These are phyloP conservation scores for Paramormyrops hopkinsi DNA, from an alignment of 2,797 vertebrate genomes.

Conservation along the genomic window DNA sequence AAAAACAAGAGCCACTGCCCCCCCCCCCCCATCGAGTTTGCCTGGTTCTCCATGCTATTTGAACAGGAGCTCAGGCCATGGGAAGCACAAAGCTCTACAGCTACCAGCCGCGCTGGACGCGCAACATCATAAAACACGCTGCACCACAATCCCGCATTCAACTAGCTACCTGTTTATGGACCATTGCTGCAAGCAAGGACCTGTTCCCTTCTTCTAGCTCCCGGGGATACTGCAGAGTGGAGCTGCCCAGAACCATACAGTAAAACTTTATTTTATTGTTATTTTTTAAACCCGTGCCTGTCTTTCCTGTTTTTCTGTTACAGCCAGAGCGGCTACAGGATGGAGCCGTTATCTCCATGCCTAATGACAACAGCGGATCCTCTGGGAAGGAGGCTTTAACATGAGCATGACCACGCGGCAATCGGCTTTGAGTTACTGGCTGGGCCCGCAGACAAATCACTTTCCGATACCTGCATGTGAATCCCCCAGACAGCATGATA, in stretches of 20 bases:
- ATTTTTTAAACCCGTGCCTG: slow-evolving; percentile 51
- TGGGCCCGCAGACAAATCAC: background rate
- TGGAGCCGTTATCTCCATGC: slow-evolving; percentile 67
- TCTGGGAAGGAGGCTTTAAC: slow-evolving; percentile 52
- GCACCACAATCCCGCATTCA: slow-evolving; percentile 49
- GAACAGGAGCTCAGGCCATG: background rate
- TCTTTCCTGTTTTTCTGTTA: slow-evolving; percentile 41
- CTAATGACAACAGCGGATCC: slow-evolving; percentile 60
- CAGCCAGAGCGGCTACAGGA: slow-evolving; percentile 50
- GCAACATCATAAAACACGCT: slow-evolving; percentile 57
- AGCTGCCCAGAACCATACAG: slow-evolving; percentile 52
- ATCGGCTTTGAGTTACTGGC: slow-evolving; percentile 13
- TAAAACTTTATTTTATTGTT: slow-evolving; percentile 63
- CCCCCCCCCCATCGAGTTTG: background rate
- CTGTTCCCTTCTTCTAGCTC: slow-evolving; percentile 26
- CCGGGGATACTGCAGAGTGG: slow-evolving; percentile 38
- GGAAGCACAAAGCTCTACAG: slow-evolving; percentile 36
- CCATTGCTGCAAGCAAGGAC: slow-evolving; percentile 39
- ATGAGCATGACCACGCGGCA: slow-evolving; percentile 47
- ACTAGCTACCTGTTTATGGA: slow-evolving; percentile 51
- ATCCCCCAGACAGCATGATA: slow-evolving; percentile 1
- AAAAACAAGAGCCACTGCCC: background rate
- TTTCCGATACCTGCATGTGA: slow-evolving; percentile 14
- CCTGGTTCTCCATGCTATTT: background rate
- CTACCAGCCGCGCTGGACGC: slow-evolving; percentile 51